Base-by-base conservation (phyloP, 2,113 vertebrate genomes). In the mouse (Mus musculus) region DNA sequence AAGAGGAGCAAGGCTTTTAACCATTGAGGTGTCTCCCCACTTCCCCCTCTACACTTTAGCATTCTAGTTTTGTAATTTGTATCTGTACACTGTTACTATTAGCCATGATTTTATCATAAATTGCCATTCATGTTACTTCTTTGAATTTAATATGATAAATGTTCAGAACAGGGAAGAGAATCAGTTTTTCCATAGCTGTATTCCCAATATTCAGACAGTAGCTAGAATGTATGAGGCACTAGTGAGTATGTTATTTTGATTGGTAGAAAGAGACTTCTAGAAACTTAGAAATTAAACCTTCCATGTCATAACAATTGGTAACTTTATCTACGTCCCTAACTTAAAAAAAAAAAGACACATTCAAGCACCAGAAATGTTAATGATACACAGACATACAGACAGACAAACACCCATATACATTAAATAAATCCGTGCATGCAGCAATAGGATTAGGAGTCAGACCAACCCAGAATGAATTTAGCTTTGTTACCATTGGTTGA, bases 231-330 rank as follows among this genome's bases (percentile, higher is more conserved):
- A 42, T 26, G 6, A 76, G 81, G 77, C 19, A 63, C 19, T 42
- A 93, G 19, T 49, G 36, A 90, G n/a, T n/a, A 59, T 24, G 54
- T 61, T 82, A 90, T n/a, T 59, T 17, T 86, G 73, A 89, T 75
- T 63, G 52, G 88, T 4, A 65, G 30, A 17, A 56, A 6, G 28
- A 56, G 6, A 39, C 16, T 33, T n/a, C 63, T 52, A 61, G 56
- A 95, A 71, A 36, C 39, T 87, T 77, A 90, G 59, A 93, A 91
- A 90, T 88, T 30, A 77, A n/a, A 36, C 49, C 42, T 81, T 89
- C 71, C 67, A 30, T 86, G 42, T 63, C 65, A 65, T 46, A 63
- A 42, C 59, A 75, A 59, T n/a, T 71, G 54, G 22, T 65, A n/a
- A 92, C 28, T 69, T 5, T 46, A 26, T 69, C 30, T 88, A 75